phyloP scores from a whole-genome alignment of 1,140 invertebrate genomes.

The Melanaphis sacchari region DNA sequence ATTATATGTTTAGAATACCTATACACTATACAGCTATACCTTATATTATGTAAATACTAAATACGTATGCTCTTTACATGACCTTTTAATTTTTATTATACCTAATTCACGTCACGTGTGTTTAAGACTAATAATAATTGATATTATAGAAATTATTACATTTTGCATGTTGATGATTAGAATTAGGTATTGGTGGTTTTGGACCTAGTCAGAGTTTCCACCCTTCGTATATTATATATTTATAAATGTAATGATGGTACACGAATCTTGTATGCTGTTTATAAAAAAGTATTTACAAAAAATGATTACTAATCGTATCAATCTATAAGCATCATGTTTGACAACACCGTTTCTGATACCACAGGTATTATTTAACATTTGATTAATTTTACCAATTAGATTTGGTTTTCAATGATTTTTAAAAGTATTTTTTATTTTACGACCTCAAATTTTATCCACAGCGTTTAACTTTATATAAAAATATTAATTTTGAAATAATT shows the following conservation, averaged over 20 bases:
- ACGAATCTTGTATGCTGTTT: too few relatives aligned
- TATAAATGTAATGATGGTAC: too few relatives aligned
- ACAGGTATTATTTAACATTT: background rate
- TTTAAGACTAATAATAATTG: too few relatives aligned
- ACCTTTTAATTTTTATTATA: background rate
- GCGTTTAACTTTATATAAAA: background rate
- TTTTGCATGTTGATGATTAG: too few relatives aligned
- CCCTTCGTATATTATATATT: too few relatives aligned
- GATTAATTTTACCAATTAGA: background rate
- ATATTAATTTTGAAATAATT: background rate
- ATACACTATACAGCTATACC: background rate
- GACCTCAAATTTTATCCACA: background rate
- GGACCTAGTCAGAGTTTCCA: too few relatives aligned
- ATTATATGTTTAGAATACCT: too few relatives aligned
- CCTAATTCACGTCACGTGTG: background rate
- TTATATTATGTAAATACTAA: background rate
- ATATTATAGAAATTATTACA: too few relatives aligned
- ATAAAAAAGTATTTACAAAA: too few relatives aligned
- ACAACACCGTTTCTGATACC: background rate
- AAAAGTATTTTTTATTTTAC: background rate
- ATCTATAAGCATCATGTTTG: too few relatives aligned
- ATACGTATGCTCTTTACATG: background rate
- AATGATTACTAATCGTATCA: too few relatives aligned
- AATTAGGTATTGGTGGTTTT: too few relatives aligned
- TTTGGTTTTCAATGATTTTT: background rate